Conservation (phyloP, 2,113 vertebrate genomes). For the Anser brachyrhynchus region DNA sequence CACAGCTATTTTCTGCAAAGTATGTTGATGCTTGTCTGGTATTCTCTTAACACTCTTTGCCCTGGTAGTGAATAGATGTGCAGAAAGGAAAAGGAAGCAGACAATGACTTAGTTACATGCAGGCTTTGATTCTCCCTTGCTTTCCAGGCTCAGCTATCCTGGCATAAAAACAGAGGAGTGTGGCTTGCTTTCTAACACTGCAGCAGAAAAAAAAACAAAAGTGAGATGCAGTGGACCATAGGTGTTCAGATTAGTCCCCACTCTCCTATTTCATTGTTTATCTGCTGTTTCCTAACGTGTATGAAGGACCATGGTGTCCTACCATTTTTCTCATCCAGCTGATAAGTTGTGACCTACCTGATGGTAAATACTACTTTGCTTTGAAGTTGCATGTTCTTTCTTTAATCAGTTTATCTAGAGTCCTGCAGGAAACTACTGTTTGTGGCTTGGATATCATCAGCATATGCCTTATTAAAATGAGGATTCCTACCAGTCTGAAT, state of each 20-base stretch:
- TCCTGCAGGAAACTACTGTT: background rate
- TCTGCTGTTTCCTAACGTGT: background rate
- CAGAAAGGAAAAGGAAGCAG: background rate
- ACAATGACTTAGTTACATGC: background rate
- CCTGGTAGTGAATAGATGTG: background rate
- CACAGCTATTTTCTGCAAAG: background rate
- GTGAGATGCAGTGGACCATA: background rate
- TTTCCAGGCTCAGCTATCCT: background rate
- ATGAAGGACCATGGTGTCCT: background rate
- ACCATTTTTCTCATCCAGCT: background rate
- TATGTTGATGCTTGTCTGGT: background rate
- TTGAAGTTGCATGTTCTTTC: background rate
- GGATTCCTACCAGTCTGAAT: background rate
- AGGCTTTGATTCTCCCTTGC: background rate
- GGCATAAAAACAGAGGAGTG: background rate
- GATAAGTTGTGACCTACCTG: background rate
- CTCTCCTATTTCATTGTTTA: background rate
- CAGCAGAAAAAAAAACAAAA: background rate
- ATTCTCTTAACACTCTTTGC: fast-evolving
- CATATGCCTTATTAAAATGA: background rate
- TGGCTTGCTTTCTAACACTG: background rate
- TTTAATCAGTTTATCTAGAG: background rate
- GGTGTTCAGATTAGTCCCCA: background rate
- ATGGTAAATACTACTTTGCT: background rate
- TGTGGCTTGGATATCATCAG: background rate